Base-by-base conservation (phyloP, 2,888 invertebrate species). In the Sthenelais limicola region DNA sequence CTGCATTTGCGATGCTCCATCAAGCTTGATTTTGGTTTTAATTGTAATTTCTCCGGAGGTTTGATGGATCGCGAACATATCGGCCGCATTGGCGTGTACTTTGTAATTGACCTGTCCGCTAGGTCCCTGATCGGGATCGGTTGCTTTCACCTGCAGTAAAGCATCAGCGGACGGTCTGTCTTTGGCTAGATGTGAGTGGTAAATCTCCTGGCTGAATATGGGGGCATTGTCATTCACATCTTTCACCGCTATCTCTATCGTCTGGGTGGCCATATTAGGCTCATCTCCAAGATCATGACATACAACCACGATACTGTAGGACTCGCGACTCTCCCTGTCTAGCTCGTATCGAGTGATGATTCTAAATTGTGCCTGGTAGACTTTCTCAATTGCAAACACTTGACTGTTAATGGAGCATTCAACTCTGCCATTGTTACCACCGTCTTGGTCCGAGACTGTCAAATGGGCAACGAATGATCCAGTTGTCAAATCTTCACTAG, bases 381-480 rank as follows among this genome's bases (percentile, higher is more conserved):
- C 54, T 28, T 35, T 38, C 70, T 24, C 38, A n/a, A 70, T 33
- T 3, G 26, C 18, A 47, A 70, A 70, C 21, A 26, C 38, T 5
- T 18, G 43, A 1, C 38, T 43, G 15, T 43, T 21, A 24, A 73
- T 9, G 15, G 43, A 66, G 51, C 70, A 74, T 47, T 56, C 52
- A 2, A 75, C 38, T 3, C 62, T 47, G n/a, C 71, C 75, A 67
- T 75, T 75, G 28, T 75, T 68, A 24, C 75, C 75, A 0, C 52
- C 66, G 32, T 75, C 72, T 24, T 56, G 52, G 67, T 75, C 75
- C 15, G 70, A 58, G 15, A 74, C 75, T 47, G 56, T 67, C n/a
- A 75, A 21, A 18, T 51, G 62, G 1, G 71, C 71, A 15, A 75
- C 47, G 33, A 51, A 30, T 21, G 71, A 24, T 18, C 68, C 75